Base-by-base conservation (phyloP, 2,888 invertebrate species). In the Megaustenia siamemsis region DNA sequence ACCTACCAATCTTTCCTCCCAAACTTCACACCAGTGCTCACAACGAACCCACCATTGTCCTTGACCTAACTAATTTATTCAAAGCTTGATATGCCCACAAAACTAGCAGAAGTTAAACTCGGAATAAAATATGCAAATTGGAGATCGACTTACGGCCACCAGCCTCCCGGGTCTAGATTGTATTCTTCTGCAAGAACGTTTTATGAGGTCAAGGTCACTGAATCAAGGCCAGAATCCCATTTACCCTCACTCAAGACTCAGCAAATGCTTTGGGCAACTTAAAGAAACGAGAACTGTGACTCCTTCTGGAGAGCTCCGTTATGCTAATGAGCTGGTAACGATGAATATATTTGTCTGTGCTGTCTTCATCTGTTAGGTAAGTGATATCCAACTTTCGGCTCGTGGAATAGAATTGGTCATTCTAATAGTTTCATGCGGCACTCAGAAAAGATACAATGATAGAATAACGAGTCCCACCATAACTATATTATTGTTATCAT, bases 121-220 rank as follows among this genome's bases (percentile, higher is more conserved):
- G 45, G n/a, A n/a, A 45, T 73, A 73, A 73, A 73, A n/a, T 73
- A 73, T 73, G 71, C 45, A 73, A 45, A 73, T 73, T 45, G 10
- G 18, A 45, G 71, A 73, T 73, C 45, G n/a, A 1, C 28, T 73
- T 73, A 28, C 71, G 18, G 12, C 8, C 0, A 21, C 69, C 71
- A 43, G 45, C 24, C 43, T 73, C 45, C 43, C 1, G 1, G 45
- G n/a, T 28, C n/a, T 43, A 73, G 69, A 10, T 68, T 68, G 21
- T 24, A 10, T 21, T 4, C 18, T n/a, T n/a, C n/a, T n/a, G n/a
- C n/a, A n/a, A n/a, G n/a, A n/a, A n/a, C n/a, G n/a, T 56, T 69
- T 21, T 69, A 40, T 24, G 24, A 28, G 69, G 69, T 69, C 69
- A 69, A 69, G 69, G 69, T 28, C 24, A 3, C 18, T 40, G 38